Evolutionary conservation across 92 coral and sea anemone genomes (phyloP).

Genomic region (Actinernus sp.): DNA sequence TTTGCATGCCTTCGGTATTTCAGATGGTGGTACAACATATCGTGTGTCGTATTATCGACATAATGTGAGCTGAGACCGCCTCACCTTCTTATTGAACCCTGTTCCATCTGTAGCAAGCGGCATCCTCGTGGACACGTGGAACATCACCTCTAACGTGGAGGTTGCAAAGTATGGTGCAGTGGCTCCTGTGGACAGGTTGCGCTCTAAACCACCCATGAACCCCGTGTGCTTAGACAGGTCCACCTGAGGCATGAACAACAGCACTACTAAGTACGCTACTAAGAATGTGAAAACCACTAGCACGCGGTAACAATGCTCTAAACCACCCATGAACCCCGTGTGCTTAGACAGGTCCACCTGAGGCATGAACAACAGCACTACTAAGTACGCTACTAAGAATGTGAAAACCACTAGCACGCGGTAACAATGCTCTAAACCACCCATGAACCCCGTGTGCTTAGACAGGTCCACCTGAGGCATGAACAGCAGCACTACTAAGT

Average conservation of each 20-base stretch:
- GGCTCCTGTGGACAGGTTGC: constrained; percentile 93
- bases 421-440: constrained; percentile 95
- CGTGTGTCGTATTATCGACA: no score
- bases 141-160: constrained; percentile 91
- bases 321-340: constrained; percentile 96
- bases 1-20: no score
- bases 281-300: no score
- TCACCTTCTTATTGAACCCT: constrained; percentile 91
- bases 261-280: no score
- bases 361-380: no score
- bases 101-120: constrained; percentile 88
- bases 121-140: constrained; percentile 97
- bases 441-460: constrained; percentile 95
- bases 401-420: no score
- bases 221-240: constrained; percentile 96
- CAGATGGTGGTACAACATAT: no score
- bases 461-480: constrained; percentile 98
- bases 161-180: constrained; percentile 96
- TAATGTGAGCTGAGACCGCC: no score
- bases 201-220: constrained; percentile 95
- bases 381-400: no score
- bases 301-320: no score
- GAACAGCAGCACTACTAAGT: no score
- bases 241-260: no score
- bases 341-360: constrained; percentile 97